Percentiles rank a stretch among this genome's conserved stretches.
These are phyloP conservation scores for Discoglossus pictus DNA, from an alignment of 2,797 vertebrate species.

Conservation along the genomic window DNA sequence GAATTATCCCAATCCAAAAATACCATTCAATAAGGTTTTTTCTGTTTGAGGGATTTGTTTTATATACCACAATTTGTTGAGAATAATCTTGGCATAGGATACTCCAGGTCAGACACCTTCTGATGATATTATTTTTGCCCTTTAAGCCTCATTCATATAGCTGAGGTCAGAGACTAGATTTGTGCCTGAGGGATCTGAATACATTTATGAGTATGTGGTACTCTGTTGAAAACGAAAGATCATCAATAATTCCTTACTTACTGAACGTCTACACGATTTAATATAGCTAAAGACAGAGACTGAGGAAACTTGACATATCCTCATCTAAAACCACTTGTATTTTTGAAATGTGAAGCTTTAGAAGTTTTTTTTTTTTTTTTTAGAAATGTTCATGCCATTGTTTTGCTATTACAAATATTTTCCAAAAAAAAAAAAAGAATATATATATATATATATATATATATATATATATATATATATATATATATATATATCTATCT, in stretches of 20 bases:
- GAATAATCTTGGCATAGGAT: constrained; percentile 29
- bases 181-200: constrained; percentile 34
- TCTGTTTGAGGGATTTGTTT: not conserved
- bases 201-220: constrained; percentile 46
- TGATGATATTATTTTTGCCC: constrained; percentile 46
- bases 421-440: too few species aligned
- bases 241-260: constrained; percentile 44
- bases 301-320: constrained; percentile 26
- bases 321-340: constrained; percentile 31
- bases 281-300: constrained; percentile 34
- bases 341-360: constrained; percentile 28
- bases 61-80: constrained; percentile 2
- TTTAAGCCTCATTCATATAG: constrained; percentile 39
- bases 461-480: too few species aligned
- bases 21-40: too few species aligned
- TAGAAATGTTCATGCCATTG: too few species aligned
- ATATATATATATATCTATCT: too few species aligned
- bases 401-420: too few species aligned
- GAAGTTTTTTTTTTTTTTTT: too few species aligned
- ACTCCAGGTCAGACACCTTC: constrained; percentile 38
- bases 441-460: too few species aligned
- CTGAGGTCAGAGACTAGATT: constrained; percentile 36
- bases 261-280: constrained; percentile 44
- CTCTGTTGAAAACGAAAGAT: constrained; percentile 46
- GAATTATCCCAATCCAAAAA: too few species aligned